These are phyloP conservation scores for Enteromius unitaeniatus DNA, from an alignment of 2,797 vertebrate genomes.

Conservation along the genomic window DNA sequence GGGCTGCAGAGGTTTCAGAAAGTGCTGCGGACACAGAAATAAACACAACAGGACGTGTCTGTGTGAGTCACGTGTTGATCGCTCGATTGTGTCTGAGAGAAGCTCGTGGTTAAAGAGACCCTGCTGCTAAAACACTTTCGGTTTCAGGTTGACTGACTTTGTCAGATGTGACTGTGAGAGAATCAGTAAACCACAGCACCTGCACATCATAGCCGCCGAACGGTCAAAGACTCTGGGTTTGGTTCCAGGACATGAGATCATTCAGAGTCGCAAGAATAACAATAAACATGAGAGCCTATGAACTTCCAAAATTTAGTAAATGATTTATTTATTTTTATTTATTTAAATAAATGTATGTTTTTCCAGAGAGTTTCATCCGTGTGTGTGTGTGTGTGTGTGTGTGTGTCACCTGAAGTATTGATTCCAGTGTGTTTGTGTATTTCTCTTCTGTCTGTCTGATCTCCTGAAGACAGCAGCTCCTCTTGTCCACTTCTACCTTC, in stretches of 20 bases:
- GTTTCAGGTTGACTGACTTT: not conserved
- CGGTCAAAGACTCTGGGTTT: not conserved
- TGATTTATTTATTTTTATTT: too few relatives aligned
- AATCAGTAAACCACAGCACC: constrained; percentile 22
- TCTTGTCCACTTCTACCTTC: constrained; percentile 82
- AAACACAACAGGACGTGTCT: not conserved
- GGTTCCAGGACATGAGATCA: too few relatives aligned
- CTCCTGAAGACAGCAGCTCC: constrained; percentile 90
- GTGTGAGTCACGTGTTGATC: not conserved
- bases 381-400: constrained; percentile 40
- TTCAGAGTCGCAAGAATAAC: not conserved
- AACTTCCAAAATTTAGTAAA: not conserved
- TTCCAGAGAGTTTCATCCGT: too few relatives aligned
- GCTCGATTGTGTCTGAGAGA: not conserved
- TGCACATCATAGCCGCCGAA: not conserved
- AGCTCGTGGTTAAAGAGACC: not conserved
- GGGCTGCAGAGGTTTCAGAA: constrained; percentile 86
- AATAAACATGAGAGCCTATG: too few relatives aligned
- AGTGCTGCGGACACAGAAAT: constrained; percentile 77
- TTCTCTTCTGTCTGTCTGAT: constrained; percentile 90
- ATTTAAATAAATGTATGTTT: too few relatives aligned
- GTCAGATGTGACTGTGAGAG: too few relatives aligned
- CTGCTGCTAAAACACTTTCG: not conserved
- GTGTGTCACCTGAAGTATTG: constrained; percentile 81
- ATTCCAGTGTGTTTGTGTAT: constrained; percentile 86